Evolutionary conservation across 2,888 invertebrate genomes (phyloP).

Genomic region (Polyploca ridens): DNA sequence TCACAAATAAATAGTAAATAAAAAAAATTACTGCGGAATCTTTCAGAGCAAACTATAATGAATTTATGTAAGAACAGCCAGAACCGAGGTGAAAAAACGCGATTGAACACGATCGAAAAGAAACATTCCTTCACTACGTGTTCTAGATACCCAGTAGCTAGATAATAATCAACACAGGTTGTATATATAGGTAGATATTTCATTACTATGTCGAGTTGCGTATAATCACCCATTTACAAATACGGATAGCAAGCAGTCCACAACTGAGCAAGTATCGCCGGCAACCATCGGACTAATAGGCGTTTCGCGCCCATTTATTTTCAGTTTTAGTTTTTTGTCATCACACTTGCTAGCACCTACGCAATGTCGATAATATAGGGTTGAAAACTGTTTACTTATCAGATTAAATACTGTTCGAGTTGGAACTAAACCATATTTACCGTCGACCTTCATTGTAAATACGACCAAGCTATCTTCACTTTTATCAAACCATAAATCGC

Average conservation of each 20-base stretch:
- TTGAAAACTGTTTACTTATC: constrained; percentile 29
- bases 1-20: too few relatives aligned
- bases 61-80: too few relatives aligned
- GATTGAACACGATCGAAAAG: background rate
- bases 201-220: constrained; percentile 47
- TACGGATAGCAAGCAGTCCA: constrained; percentile 57
- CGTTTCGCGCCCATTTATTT: constrained; percentile 71
- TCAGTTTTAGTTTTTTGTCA: constrained; percentile 73
- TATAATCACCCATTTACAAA: constrained; percentile 67
- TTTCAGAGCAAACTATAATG: too few relatives aligned
- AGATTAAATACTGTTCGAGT: background rate
- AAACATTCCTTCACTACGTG: background rate
- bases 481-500: background rate
- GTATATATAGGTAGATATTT: constrained; percentile 24
- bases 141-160: constrained; percentile 16
- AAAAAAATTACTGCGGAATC: too few relatives aligned
- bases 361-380: constrained; percentile 60
- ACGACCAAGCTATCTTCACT: background rate
- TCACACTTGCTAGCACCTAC: constrained; percentile 68
- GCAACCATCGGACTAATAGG: constrained; percentile 60
- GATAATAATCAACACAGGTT: constrained; percentile 24
- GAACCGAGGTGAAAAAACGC: background rate
- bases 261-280: constrained; percentile 55
- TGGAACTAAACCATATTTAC: background rate
- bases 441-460: background rate